Conservation (phyloP, 2,113 vertebrate genomes). For the Mystacornis crossleyi region DNA sequence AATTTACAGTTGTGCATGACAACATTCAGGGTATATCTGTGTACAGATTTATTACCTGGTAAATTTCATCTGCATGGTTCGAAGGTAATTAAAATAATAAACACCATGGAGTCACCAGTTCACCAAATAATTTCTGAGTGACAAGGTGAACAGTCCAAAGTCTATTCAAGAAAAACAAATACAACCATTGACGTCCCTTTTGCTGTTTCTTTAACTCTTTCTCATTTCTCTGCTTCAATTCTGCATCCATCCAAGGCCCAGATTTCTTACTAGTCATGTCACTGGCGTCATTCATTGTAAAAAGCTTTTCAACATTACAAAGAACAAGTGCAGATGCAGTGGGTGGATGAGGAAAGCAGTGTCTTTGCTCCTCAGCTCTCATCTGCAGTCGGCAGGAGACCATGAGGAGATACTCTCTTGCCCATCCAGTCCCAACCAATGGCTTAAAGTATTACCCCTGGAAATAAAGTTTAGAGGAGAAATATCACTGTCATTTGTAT, state of each 20-base stretch:
- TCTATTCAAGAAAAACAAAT: background rate
- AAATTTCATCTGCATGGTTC: background rate
- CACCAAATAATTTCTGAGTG: background rate
- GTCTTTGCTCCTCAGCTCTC: background rate
- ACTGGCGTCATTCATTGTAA: background rate
- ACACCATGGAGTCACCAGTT: background rate
- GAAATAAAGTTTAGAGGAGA: background rate
- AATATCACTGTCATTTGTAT: background rate
- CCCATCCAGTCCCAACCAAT: background rate
- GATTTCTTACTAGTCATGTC: background rate
- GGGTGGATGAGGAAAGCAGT: background rate
- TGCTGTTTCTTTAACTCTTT: background rate
- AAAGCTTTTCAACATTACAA: background rate
- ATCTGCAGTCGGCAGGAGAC: background rate
- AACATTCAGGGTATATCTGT: background rate
- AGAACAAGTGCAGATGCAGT: background rate
- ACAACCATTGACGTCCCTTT: background rate
- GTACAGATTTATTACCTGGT: background rate
- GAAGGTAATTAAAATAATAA: conserved; percentile 28
- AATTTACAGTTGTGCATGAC: background rate
- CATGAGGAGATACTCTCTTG: background rate
- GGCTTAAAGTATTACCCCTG: background rate
- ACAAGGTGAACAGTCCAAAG: background rate
- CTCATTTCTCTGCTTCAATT: background rate
- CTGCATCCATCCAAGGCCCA: background rate